These are phyloP conservation scores for Barnardius zonarius DNA, from an alignment of 2,113 vertebrate genomes.

Conservation along the genomic window DNA sequence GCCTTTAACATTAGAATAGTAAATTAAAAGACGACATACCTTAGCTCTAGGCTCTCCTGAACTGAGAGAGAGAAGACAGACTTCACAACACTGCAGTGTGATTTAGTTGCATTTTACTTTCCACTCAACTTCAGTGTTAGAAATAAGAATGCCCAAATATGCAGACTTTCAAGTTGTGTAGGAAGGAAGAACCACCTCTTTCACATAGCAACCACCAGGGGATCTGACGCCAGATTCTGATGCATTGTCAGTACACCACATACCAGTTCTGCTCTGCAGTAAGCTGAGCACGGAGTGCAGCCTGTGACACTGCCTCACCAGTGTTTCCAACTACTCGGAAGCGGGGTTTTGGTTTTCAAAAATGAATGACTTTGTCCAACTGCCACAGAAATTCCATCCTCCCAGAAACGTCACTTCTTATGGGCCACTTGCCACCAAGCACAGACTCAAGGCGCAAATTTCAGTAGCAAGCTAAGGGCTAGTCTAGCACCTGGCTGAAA, in stretches of 20 bases:
- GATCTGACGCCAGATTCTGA: not conserved
- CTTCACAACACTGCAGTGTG: not conserved
- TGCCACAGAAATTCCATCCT: not conserved
- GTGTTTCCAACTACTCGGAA: not conserved
- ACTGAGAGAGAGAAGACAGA: not conserved
- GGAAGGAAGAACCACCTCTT: slow-evolving; percentile 16
- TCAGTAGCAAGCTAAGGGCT: not conserved
- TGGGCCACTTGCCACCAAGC: not conserved
- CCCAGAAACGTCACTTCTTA: not conserved
- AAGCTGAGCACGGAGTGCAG: not conserved
- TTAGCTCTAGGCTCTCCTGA: not conserved
- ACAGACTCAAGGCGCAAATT: not conserved
- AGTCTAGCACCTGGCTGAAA: not conserved
- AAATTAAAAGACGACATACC: not conserved
- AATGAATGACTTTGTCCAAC: not conserved
- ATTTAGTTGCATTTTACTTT: not conserved
- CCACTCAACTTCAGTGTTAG: not conserved
- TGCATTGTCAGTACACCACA: not conserved
- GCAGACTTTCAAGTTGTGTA: not conserved
- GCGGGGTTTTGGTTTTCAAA: not conserved
- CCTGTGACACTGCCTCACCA: not conserved
- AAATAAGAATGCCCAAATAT: not conserved
- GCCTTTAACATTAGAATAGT: not conserved
- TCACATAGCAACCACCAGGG: not conserved
- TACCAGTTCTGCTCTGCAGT: not conserved